Evolutionary conservation across 2,888 invertebrate genomes (phyloP).

Genomic region (Hypsopygia costalis): DNA sequence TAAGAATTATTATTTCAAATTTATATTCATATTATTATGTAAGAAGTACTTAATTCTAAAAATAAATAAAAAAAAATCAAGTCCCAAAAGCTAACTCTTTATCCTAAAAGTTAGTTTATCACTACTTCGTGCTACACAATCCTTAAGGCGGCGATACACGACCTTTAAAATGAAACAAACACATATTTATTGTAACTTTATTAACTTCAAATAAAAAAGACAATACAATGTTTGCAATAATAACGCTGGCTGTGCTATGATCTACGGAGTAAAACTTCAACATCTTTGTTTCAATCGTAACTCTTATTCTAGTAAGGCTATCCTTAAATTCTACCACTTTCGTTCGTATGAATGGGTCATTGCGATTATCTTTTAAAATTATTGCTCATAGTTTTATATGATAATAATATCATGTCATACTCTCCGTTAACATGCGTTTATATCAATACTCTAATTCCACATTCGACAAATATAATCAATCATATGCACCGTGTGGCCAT

Average conservation of each 20-base stretch:
- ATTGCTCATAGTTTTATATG: conserved; percentile 11
- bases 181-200: conserved; percentile 62
- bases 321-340: conserved; percentile 68
- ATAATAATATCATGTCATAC: not conserved
- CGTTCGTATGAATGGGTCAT: conserved; percentile 47
- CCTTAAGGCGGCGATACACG: too few species aligned
- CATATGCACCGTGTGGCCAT: not conserved
- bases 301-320: conserved; percentile 77
- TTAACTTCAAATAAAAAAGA: conserved; percentile 67
- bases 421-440: too few species aligned
- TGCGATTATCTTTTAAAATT: conserved; percentile 7
- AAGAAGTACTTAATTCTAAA: too few species aligned
- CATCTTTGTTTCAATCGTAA: conserved; percentile 51
- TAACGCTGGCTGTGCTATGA: conserved; percentile 69
- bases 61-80: too few species aligned
- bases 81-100: too few species aligned
- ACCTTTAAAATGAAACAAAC: conserved; percentile 18
- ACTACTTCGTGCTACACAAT: too few species aligned
- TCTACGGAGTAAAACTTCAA: conserved; percentile 66
- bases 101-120: too few species aligned
- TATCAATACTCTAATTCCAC: not conserved
- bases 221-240: conserved; percentile 67
- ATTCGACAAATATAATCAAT: not conserved
- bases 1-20: too few species aligned
- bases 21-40: too few species aligned